Evolutionary conservation across 2,113 vertebrate species (phyloP).

Genomic region (Carassius auratus): DNA sequence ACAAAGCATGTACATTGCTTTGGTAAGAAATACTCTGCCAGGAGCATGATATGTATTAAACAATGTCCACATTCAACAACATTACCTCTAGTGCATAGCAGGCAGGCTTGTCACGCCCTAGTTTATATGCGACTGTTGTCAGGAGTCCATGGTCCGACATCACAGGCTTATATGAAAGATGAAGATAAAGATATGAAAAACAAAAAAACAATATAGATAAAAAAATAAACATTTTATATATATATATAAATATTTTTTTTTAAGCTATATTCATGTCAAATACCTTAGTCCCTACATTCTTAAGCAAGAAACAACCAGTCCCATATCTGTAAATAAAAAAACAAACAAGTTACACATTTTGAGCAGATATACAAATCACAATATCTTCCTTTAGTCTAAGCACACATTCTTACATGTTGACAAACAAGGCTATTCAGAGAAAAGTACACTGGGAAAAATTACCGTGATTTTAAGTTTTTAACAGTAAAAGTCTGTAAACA

Average conservation of each 20-base stretch:
- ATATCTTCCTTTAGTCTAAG: not conserved
- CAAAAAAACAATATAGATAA: not conserved
- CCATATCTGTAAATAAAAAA: conserved; percentile 82
- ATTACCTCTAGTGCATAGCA: conserved; percentile 91
- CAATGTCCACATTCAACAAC: not conserved
- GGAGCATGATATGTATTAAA: not conserved
- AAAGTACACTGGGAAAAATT: too few species aligned
- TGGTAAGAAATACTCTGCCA: not conserved
- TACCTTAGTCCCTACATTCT: conserved; percentile 92
- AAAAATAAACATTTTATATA: not conserved
- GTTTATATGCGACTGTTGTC: conserved; percentile 92
- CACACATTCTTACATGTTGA: not conserved
- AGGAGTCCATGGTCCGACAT: conserved; percentile 92
- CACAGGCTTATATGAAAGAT: conserved; percentile 72
- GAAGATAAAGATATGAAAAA: too few species aligned
- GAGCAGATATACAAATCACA: not conserved
- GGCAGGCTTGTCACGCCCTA: conserved; percentile 82
- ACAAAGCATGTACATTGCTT: not conserved
- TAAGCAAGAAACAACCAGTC: conserved; percentile 95
- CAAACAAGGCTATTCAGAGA: not conserved
- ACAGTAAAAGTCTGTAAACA: too few species aligned
- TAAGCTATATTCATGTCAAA: not conserved
- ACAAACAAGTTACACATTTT: not conserved
- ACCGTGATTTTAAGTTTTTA: too few species aligned
- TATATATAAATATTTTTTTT: not conserved